Conservation (phyloP, 2,888 invertebrate species). For the Metallyticus violacea region DNA sequence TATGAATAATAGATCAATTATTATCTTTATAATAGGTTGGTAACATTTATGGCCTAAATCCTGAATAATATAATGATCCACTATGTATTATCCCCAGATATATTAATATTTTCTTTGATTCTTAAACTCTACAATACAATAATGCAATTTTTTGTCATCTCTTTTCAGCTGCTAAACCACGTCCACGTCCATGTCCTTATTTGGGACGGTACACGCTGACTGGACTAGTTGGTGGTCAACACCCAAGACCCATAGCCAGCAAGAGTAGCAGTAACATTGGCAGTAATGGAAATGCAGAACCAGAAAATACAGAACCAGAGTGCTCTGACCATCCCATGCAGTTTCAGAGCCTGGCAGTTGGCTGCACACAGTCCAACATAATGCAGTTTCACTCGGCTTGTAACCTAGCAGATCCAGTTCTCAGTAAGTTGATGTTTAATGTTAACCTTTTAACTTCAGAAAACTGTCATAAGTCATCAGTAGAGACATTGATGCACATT, state of each 20-base stretch:
- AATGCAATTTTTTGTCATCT: background rate
- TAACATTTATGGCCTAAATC: no score
- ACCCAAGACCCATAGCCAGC: background rate
- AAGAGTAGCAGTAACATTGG: background rate
- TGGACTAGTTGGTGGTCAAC: slow-evolving; percentile 49
- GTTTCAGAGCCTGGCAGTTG: slow-evolving; percentile 57
- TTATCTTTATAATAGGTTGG: no score
- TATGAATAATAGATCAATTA: no score
- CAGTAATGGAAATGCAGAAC: background rate
- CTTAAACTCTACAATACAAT: no score
- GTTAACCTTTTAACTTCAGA: no score
- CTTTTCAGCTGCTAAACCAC: slow-evolving; percentile 71
- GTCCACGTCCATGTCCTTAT: slow-evolving; percentile 80
- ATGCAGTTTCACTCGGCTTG: slow-evolving; percentile 77
- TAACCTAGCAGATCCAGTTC: slow-evolving; percentile 56
- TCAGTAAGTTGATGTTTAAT: no score
- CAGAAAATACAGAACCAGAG: background rate
- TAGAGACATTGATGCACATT: no score
- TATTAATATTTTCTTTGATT: no score
- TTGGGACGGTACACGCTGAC: slow-evolving; percentile 72
- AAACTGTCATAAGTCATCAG: no score
- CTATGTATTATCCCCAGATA: no score
- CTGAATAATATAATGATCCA: no score
- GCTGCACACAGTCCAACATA: slow-evolving; percentile 71
- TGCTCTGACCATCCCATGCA: slow-evolving; percentile 10